phyloP scores from a whole-genome alignment of 2,797 vertebrate species.

The Malurus splendens region DNA sequence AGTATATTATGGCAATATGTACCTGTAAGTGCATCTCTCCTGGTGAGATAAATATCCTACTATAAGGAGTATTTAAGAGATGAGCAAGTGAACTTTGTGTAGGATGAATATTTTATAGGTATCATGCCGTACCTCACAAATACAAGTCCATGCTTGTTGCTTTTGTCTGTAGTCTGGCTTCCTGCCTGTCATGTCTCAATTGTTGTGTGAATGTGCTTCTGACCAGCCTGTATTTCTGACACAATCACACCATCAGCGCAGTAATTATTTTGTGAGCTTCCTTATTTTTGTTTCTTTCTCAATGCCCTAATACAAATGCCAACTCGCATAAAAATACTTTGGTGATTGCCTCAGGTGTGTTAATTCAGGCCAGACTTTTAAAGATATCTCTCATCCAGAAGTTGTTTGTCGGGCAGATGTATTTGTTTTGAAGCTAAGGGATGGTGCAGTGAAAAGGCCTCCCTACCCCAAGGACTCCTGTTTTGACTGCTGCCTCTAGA shows the following conservation, averaged over 20 bases:
- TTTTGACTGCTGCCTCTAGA: background rate
- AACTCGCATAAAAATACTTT: background rate
- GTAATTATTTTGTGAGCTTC: slow-evolving; percentile 3
- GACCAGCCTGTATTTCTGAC: background rate
- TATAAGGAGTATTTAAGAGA: background rate
- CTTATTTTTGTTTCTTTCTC: background rate
- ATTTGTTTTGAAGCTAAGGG: background rate
- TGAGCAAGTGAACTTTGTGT: background rate
- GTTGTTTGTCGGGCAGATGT: background rate
- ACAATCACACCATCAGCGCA: background rate
- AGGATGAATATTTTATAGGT: background rate
- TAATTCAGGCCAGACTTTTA: background rate
- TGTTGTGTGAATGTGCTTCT: background rate
- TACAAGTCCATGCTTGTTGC: background rate
- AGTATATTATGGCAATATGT: background rate
- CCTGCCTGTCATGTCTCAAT: background rate
- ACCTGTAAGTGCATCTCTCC: background rate
- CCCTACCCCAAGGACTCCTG: background rate
- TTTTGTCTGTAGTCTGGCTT: background rate
- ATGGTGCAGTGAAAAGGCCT: background rate
- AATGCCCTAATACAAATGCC: background rate
- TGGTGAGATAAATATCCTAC: background rate
- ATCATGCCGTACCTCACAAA: background rate
- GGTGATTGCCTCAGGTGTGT: background rate
- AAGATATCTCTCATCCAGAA: background rate